Percentiles rank a stretch among this genome's conserved stretches.
Conservation (phyloP, 2,797 vertebrate genomes). For the Sphaeramia orbicularis region DNA sequence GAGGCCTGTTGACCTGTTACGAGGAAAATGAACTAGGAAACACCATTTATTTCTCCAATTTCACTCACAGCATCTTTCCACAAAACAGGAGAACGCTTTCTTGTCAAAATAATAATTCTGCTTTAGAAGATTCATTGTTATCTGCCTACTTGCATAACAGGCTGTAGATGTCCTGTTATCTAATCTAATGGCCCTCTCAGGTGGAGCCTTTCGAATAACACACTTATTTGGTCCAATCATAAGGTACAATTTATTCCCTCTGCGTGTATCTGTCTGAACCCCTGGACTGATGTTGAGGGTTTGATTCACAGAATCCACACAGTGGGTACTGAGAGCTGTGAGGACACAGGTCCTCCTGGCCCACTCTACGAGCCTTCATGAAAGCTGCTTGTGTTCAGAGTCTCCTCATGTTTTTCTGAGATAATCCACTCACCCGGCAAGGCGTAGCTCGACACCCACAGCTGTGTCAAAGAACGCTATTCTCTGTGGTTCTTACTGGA, state of each 20-base stretch:
- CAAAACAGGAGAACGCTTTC: not conserved
- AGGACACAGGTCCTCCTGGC: slow-evolving; percentile 74
- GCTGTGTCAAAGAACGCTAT: slow-evolving; percentile 84
- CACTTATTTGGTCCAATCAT: not conserved
- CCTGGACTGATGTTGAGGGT: not conserved
- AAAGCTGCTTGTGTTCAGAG: slow-evolving; percentile 88
- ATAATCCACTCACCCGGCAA: slow-evolving; percentile 85
- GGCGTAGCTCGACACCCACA: slow-evolving; percentile 87
- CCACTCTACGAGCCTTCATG: slow-evolving; percentile 83
- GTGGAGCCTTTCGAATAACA: not conserved
- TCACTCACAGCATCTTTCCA: not conserved
- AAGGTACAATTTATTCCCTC: not conserved
- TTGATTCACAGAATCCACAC: slow-evolving; percentile 47
- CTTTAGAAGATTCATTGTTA: not conserved
- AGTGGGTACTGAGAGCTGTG: slow-evolving; percentile 49
- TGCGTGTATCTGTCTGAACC: not conserved
- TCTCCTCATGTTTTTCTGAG: slow-evolving; percentile 87
- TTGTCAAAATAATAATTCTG: not conserved
- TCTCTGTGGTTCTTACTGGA: slow-evolving; percentile 79
- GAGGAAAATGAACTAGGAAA: not conserved
- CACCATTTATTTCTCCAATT: no score
- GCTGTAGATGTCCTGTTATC: not conserved
- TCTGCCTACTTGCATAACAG: slow-evolving; percentile 5
- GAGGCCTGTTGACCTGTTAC: not conserved
- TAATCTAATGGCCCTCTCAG: not conserved